Base-by-base conservation (phyloP, 2,113 vertebrate species). In the Leuciscus idus region DNA sequence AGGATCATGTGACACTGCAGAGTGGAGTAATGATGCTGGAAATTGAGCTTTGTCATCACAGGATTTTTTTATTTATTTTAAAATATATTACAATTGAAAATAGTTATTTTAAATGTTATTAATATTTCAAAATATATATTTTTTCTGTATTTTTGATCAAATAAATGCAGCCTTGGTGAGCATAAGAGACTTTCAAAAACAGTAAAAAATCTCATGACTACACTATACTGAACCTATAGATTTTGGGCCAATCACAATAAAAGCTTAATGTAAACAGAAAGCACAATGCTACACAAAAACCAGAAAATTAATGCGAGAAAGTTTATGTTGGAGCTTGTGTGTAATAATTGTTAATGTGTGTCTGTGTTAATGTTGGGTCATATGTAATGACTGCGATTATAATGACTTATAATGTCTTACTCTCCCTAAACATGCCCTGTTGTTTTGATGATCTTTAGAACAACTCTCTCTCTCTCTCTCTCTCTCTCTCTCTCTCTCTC, bases 371-470 rank as follows among this genome's bases (percentile, higher is more conserved):
- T 57, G 55, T 23, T 3, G 55, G 55, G 8, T 52, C 26, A 78
- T 55, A 57, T 28, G 13, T 57, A 57, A 78, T 78, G 52, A 78
- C 50, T 78, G 50, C 23, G 28, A 57, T 57, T 78, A 57, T 30
- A 33, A 50, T 57, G 8, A 78, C 7, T 78, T 9, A 78, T 43
- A 43, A 43, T 9, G 15, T 6, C 26, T 78, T 57, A 19, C 50
- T 78, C 48, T 76, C n/a, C 23, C 43, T 50, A 50, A 46, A 75
- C 43, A 28, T 50, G 75, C 48, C n/a, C 26, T 13, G 23, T 15
- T 74, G 43, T 48, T 74, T 74, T 48, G 43, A 74, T 26, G 23
- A 74, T 7, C 43, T 74, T 74, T 46, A 48, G n/a, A 2, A 74
- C 23, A 73, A 21, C 15, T 21, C 13, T 55, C 52, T 2, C 17